These are phyloP conservation scores for Sinonovacula constricta DNA, from an alignment of 1,140 invertebrate species.

Conservation along the genomic window DNA sequence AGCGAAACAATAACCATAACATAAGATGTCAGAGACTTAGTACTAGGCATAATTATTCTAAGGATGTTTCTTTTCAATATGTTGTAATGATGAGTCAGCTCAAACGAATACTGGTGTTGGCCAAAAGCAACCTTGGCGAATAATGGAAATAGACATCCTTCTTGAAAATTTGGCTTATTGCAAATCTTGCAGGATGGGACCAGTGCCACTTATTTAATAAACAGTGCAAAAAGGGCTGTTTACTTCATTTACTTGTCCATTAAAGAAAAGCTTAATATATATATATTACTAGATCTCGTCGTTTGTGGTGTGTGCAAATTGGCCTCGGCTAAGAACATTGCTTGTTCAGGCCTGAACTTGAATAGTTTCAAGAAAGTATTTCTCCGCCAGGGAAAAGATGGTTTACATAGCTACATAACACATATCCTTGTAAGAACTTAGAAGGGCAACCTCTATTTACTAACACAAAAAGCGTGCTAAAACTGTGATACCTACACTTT, in stretches of 20 bases:
- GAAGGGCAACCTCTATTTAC: not conserved
- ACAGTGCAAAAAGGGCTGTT: not conserved
- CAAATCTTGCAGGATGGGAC: too few relatives aligned
- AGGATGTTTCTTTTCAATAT: too few relatives aligned
- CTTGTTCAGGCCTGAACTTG: slow-evolving; percentile 17
- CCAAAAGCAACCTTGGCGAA: too few relatives aligned
- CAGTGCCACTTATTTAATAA: too few relatives aligned
- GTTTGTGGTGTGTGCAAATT: slow-evolving; percentile 1
- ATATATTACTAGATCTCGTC: not conserved
- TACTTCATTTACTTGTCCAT: not conserved
- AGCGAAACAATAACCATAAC: too few relatives aligned
- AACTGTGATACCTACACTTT: slow-evolving; percentile 18
- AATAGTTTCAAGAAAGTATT: slow-evolving; percentile 3
- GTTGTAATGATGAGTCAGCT: too few relatives aligned
- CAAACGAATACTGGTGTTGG: too few relatives aligned
- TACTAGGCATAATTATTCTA: too few relatives aligned
- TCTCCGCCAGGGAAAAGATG: slow-evolving; percentile 11
- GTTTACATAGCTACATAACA: slow-evolving; percentile 7
- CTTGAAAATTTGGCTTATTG: too few relatives aligned
- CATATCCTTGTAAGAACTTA: not conserved
- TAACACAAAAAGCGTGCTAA: slow-evolving; percentile 11
- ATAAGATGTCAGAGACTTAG: too few relatives aligned
- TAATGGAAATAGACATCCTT: too few relatives aligned
- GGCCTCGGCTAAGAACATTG: slow-evolving; percentile 24
- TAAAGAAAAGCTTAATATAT: not conserved